Percentiles rank a stretch among this genome's conserved stretches.
These are phyloP conservation scores for Pangasius macronema DNA, from an alignment of 2,797 vertebrate species.

Conservation along the genomic window DNA sequence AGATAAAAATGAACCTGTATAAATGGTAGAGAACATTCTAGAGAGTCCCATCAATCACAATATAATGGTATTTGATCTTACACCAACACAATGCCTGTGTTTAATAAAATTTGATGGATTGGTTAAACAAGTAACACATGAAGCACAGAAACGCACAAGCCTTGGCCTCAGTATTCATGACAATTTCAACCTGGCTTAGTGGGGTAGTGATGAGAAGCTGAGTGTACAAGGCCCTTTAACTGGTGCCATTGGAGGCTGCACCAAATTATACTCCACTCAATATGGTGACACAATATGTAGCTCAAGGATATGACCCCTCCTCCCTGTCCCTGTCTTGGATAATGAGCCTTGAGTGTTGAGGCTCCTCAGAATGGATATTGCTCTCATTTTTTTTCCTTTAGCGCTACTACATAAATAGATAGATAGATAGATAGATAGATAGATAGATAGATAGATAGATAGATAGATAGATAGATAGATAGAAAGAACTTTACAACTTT, in stretches of 20 bases:
- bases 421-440: too few relatives aligned
- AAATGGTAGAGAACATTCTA: background rate
- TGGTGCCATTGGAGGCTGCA: constrained; percentile 49
- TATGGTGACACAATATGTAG: constrained; percentile 45
- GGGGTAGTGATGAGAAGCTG: constrained; percentile 42
- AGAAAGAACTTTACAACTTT: too few relatives aligned
- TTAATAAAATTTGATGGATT: background rate
- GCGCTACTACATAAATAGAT: too few relatives aligned
- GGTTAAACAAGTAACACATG: background rate
- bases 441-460: too few relatives aligned
- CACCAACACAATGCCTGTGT: background rate
- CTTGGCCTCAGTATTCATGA: constrained; percentile 57
- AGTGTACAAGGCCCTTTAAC: constrained; percentile 64
- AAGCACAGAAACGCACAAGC: constrained; percentile 55
- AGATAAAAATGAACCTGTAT: background rate
- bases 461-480: too few relatives aligned
- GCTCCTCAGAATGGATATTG: background rate
- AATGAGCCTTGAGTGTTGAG: constrained; percentile 37
- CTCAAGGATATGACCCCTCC: constrained; percentile 48
- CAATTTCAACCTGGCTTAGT: constrained; percentile 55
- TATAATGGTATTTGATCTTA: background rate
- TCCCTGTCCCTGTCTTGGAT: constrained; percentile 22
- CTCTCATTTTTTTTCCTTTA: background rate
- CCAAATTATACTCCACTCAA: constrained; percentile 57
- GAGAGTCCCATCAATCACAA: background rate